phyloP scores from a whole-genome alignment of 2,888 invertebrate genomes.

The Chorisops tibialis region DNA sequence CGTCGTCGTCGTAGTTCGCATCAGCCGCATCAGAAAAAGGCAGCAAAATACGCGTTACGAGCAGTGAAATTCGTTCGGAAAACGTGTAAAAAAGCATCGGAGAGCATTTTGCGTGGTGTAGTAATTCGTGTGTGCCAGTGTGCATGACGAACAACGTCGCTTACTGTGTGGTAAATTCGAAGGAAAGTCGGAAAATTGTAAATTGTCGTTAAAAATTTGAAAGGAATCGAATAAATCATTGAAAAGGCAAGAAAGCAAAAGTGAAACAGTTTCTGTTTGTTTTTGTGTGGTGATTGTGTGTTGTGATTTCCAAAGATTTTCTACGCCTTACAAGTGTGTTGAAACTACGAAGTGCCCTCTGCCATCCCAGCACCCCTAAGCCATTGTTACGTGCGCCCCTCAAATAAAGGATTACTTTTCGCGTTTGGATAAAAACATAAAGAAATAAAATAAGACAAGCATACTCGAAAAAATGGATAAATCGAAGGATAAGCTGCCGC shows the following conservation, averaged over 20 bases:
- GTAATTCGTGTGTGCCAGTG: slow-evolving; percentile 18
- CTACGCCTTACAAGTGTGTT: too few species aligned
- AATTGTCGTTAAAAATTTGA: background rate
- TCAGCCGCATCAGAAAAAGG: too few species aligned
- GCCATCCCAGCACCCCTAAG: background rate
- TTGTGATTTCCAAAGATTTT: too few species aligned
- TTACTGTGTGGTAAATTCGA: background rate
- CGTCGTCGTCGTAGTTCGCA: too few species aligned
- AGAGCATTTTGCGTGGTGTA: too few species aligned
- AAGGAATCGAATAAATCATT: background rate
- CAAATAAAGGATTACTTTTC: background rate
- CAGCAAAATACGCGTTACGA: too few species aligned
- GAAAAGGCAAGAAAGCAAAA: background rate
- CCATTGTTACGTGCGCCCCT: background rate
- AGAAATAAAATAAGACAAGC: too few species aligned
- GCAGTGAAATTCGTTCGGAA: too few species aligned
- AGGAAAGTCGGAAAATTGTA: background rate
- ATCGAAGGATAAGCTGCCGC: slow-evolving; percentile 32
- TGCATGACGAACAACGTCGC: slow-evolving; percentile 22
- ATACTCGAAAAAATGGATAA: slow-evolving; percentile 8
- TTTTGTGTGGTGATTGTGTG: too few species aligned
- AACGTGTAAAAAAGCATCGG: too few species aligned
- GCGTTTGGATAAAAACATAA: slow-evolving; percentile 9
- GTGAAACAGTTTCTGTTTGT: background rate
- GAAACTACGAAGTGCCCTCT: too few species aligned